These are phyloP conservation scores for Sphenodon punctatus DNA, from an alignment of 2,797 vertebrate species.

Conservation along the genomic window DNA sequence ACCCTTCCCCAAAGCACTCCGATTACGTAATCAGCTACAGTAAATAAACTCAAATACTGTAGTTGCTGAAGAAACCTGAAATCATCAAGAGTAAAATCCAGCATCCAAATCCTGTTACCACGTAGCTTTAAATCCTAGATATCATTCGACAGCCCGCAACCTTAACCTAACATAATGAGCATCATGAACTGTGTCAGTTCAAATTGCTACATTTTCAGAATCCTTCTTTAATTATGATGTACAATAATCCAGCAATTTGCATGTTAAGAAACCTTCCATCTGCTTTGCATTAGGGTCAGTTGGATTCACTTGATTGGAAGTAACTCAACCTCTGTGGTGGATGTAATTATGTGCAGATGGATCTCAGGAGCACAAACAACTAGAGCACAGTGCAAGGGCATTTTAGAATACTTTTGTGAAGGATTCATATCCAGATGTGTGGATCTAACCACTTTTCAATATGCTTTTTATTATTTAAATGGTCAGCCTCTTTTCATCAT, in stretches of 20 bases:
- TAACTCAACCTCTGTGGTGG: slow-evolving; percentile 39
- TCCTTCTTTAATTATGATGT: slow-evolving; percentile 56
- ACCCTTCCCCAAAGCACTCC: neutral
- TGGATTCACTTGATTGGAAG: slow-evolving; percentile 69
- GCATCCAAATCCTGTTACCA: neutral
- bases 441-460: slow-evolving; percentile 21
- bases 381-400: slow-evolving; percentile 8
- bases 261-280: slow-evolving; percentile 63
- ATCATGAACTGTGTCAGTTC: neutral
- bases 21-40: neutral
- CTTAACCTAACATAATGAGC: neutral
- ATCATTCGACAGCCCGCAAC: neutral
- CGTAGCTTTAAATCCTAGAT: neutral
- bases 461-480: slow-evolving; percentile 55
- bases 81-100: neutral
- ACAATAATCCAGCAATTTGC: slow-evolving; percentile 47
- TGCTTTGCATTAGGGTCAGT: slow-evolving; percentile 69
- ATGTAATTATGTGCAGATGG: slow-evolving; percentile 74
- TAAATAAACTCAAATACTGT: neutral
- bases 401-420: slow-evolving; percentile 25
- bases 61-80: neutral
- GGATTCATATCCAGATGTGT: slow-evolving; percentile 58
- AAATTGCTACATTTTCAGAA: slow-evolving; percentile 50
- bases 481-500: neutral
- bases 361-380: slow-evolving; percentile 25